These are phyloP conservation scores for Microctenopoma steveboyesi DNA, from an alignment of 2,797 vertebrate genomes.

Conservation along the genomic window DNA sequence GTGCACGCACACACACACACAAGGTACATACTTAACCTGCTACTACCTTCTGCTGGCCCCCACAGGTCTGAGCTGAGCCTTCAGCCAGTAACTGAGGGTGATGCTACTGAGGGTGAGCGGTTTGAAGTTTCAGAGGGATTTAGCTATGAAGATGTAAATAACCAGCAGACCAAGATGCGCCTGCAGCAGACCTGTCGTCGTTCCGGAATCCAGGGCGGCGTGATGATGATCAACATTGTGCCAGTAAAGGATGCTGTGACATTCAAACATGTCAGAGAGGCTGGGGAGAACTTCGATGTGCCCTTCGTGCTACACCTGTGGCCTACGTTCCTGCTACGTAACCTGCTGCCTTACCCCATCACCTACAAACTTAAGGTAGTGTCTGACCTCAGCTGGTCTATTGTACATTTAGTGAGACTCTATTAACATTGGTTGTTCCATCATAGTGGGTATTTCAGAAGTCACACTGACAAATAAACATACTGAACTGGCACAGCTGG, in stretches of 20 bases:
- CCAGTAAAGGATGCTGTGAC: slow-evolving; percentile 87
- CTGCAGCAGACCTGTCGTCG: slow-evolving; percentile 87
- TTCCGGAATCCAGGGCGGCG: slow-evolving; percentile 68
- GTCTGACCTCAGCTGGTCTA: no score
- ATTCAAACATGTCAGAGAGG: slow-evolving; percentile 78
- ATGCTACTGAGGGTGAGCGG: slow-evolving; percentile 52
- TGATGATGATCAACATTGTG: slow-evolving; percentile 91
- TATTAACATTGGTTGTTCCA: no score
- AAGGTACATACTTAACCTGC: background rate
- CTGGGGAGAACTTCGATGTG: slow-evolving; percentile 89
- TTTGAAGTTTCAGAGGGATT: slow-evolving; percentile 88
- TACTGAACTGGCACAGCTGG: background rate
- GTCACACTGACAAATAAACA: background rate
- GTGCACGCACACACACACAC: background rate
- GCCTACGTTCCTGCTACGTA: slow-evolving; percentile 91
- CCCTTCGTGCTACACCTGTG: slow-evolving; percentile 94
- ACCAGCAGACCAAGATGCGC: slow-evolving; percentile 77
- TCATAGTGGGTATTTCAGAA: no score
- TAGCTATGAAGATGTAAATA: slow-evolving; percentile 88
- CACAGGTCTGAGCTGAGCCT: slow-evolving; percentile 89
- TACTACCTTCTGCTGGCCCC: slow-evolving; percentile 36
- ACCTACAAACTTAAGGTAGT: slow-evolving; percentile 88
- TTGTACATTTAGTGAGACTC: background rate
- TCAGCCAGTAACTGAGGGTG: slow-evolving; percentile 82
- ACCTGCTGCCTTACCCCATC: slow-evolving; percentile 93